Conservation (phyloP, 2,888 invertebrate species). For the Conus canariensis region DNA sequence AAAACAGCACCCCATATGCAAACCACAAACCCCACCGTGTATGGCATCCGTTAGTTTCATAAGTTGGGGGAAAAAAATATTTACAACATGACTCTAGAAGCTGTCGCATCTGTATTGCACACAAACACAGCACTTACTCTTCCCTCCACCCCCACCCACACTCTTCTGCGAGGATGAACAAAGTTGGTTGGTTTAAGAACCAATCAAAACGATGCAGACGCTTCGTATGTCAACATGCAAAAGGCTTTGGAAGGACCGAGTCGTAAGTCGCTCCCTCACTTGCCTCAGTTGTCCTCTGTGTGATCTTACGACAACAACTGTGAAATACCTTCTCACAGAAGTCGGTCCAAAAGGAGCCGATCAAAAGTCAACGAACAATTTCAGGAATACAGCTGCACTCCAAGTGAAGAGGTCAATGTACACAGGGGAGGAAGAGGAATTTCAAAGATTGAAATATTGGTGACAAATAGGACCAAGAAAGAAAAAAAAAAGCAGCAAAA, state of each 20-base stretch:
- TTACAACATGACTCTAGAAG: slow-evolving; percentile 4
- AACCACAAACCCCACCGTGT: not conserved
- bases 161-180: no score
- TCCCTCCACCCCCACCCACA: no score
- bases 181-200: no score
- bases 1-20: no score
- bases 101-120: not conserved
- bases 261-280: no score
- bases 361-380: not conserved
- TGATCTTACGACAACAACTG: not conserved
- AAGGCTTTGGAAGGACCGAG: no score
- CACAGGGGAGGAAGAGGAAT: not conserved
- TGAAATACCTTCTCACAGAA: not conserved
- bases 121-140: not conserved
- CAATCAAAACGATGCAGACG: no score
- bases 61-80: not conserved
- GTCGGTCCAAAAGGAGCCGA: no score
- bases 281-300: no score
- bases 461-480: not conserved
- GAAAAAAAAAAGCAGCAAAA: not conserved
- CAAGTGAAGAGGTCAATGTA: not conserved
- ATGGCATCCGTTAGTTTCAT: not conserved
- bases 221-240: no score
- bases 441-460: not conserved
- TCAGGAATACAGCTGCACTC: not conserved